These are phyloP conservation scores for Ecliptopera silaceata DNA, from an alignment of 2,888 invertebrate species.

Conservation along the genomic window DNA sequence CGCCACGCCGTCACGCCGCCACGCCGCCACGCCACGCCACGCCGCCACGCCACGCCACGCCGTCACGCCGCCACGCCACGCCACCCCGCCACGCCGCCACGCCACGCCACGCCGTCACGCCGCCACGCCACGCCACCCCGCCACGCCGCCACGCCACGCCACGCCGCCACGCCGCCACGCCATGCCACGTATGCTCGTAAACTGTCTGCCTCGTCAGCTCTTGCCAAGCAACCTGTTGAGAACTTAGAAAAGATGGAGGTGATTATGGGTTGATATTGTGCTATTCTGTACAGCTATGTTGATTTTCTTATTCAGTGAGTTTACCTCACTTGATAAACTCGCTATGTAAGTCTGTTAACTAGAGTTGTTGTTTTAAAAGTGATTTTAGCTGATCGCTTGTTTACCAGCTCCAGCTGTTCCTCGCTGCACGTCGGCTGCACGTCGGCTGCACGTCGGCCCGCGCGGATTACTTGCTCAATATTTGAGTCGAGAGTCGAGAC, in stretches of 20 bases:
- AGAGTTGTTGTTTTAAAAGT: no score
- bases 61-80: no score
- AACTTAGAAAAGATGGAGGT: background rate
- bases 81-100: background rate
- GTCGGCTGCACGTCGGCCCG: constrained; percentile 10
- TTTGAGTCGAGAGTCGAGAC: background rate
- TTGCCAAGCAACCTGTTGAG: background rate
- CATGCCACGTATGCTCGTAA: background rate
- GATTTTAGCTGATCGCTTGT: no score
- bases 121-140: background rate
- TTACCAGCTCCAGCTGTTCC: no score
- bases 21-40: background rate
- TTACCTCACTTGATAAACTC: no score
- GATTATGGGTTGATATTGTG: background rate
- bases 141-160: background rate
- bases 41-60: no score
- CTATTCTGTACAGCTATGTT: background rate
- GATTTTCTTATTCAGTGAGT: no score
- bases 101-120: background rate
- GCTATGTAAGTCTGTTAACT: no score
- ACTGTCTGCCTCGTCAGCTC: background rate
- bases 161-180: background rate
- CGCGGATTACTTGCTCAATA: constrained; percentile 19
- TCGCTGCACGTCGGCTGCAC: background rate
- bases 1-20: background rate